phyloP scores from a whole-genome alignment of 1,140 invertebrate genomes.

The Prorops nasuta region DNA sequence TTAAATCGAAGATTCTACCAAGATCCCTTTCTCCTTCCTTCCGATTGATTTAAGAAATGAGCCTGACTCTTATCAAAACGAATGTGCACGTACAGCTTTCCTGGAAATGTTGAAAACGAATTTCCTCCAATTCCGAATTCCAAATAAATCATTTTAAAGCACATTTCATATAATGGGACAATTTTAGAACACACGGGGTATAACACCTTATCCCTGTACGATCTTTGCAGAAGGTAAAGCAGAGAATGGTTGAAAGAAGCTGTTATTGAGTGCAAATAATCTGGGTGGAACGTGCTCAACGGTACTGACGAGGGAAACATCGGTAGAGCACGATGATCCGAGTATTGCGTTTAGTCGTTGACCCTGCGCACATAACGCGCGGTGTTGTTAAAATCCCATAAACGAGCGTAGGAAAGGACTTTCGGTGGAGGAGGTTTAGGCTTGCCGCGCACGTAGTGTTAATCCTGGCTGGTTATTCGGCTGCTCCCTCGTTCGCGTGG shows the following conservation, averaged over 20 bases:
- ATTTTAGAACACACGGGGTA: no score
- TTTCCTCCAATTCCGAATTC: no score
- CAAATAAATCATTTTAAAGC: no score
- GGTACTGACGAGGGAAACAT: no score
- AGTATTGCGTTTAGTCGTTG: slow-evolving; percentile 1
- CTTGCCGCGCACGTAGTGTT: slow-evolving; percentile 50
- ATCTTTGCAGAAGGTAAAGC: no score
- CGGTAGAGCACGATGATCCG: background rate
- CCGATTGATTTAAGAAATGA: background rate
- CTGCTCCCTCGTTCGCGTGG: slow-evolving; percentile 28
- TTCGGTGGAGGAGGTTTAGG: slow-evolving; percentile 37
- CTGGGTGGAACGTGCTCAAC: no score
- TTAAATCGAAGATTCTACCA: slow-evolving; percentile 30
- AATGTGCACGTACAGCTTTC: background rate
- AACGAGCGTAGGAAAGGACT: slow-evolving; percentile 28
- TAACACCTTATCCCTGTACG: no score
- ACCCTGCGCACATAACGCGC: slow-evolving; percentile 13
- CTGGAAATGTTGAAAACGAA: background rate
- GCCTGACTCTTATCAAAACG: slow-evolving; percentile 9
- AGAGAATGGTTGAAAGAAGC: no score
- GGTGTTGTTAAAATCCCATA: slow-evolving; percentile 42
- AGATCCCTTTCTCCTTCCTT: background rate
- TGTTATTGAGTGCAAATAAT: no score
- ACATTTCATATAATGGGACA: no score
- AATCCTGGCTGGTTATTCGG: slow-evolving; percentile 37